These are phyloP conservation scores for Hafferia zeledoni DNA, from an alignment of 2,797 vertebrate species.

Conservation along the genomic window DNA sequence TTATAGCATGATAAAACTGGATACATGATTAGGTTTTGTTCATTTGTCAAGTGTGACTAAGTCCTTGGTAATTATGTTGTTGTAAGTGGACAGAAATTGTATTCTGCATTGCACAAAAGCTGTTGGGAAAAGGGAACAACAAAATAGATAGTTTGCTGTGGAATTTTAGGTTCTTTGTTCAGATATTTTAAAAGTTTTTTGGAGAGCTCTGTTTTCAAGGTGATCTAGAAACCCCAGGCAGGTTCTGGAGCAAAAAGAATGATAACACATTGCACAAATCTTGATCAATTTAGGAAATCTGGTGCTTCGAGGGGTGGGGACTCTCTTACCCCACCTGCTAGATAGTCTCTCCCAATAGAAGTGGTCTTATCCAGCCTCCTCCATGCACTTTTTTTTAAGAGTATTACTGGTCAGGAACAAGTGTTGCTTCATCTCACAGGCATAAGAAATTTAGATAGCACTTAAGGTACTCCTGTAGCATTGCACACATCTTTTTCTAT, in stretches of 20 bases:
- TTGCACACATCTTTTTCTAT: not conserved
- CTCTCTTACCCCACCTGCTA: not conserved
- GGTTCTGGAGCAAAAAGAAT: not conserved
- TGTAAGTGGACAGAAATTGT: not conserved
- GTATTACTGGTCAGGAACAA: not conserved
- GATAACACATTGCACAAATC: not conserved
- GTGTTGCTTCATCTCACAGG: not conserved
- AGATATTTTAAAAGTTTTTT: not conserved
- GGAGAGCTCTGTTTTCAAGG: not conserved
- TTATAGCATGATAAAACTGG: not conserved
- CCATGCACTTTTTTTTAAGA: not conserved
- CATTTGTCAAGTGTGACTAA: not conserved
- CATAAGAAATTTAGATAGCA: not conserved
- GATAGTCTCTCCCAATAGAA: rapidly evolving
- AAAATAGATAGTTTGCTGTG: not conserved
- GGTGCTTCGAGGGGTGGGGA: not conserved
- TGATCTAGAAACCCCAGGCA: not conserved
- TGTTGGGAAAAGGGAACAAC: not conserved
- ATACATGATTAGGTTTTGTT: not conserved
- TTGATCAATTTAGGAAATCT: not conserved
- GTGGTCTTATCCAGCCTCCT: not conserved
- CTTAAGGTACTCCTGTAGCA: not conserved
- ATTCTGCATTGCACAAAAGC: not conserved
- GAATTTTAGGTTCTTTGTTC: not conserved
- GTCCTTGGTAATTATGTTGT: not conserved